Base-by-base conservation (phyloP, 2,797 vertebrate species). In the Clarias platycephalus region DNA sequence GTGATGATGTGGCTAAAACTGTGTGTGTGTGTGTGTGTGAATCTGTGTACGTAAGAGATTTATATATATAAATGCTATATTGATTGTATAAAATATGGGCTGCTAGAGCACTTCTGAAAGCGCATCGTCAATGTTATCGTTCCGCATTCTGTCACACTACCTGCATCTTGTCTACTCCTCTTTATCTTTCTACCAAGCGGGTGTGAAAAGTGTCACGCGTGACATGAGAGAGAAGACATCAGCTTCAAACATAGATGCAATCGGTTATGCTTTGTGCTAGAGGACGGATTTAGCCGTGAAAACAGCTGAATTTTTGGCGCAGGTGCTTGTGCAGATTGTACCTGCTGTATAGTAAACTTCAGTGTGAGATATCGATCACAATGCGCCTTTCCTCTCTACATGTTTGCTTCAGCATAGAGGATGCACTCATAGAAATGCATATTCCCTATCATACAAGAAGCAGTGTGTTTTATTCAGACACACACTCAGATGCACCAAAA, bases 1-100 rank as follows among this genome's bases (percentile, higher is more conserved):
- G 84, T 81, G 81, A 66, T 67, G 6, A 58, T 89, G 83, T 89
- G 82, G 74, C 83, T 80, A 83, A 88, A 75, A 81, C 62, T 88
- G 20, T 24, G 88, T 85, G 85, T 70, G 87, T 85, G 85, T 70
- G 87, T 58, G 40, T 37, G 57, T 24, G 31, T 78, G 80, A 37
- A 20, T 63, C 49, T 84, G 63, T 82, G 74, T 86, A 18, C 6
- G 60, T 26, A 16, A 55, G 58, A 83, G 44, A 22, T 58, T 66
- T 80, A 55, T 40, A 40, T 62, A 44, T 72, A 49, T 72, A 67
- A 44, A 63, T 28, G 79, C 79, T 85, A 74, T 68, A 82, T 34
- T 31, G 79, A 81, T 67, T 85, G 71, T 82, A 74, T 60, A 80
- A 80, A 84, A 84, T 34, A 28, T 28, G 5, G 75, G 74, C 83